Conservation (phyloP, 2,888 invertebrate species). For the Cosmorhoe ocellata region DNA sequence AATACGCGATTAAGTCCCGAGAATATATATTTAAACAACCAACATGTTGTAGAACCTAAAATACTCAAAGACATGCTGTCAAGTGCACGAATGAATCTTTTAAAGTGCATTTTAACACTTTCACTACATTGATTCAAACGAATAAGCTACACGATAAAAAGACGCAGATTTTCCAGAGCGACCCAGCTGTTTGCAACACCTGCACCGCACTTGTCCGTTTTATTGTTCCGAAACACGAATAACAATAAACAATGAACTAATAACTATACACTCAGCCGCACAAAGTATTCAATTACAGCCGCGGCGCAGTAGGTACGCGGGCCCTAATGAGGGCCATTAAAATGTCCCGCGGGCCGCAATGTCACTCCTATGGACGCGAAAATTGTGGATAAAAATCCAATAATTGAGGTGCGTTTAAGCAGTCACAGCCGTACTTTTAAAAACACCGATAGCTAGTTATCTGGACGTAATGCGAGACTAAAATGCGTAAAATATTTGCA, state of each 20-base stretch:
- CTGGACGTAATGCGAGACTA: too few relatives aligned
- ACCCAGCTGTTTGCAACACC: not conserved
- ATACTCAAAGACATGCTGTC: too few relatives aligned
- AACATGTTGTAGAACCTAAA: too few relatives aligned
- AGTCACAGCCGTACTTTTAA: not conserved
- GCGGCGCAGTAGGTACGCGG: not conserved
- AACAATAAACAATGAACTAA: conserved; percentile 18
- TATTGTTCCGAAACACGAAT: conserved; percentile 9
- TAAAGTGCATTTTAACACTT: too few relatives aligned
- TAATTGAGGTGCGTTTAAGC: conserved; percentile 12
- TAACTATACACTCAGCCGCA: conserved; percentile 9
- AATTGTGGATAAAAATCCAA: conserved; percentile 18
- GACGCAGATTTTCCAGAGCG: too few relatives aligned
- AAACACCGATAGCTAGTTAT: not conserved
- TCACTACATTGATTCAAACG: too few relatives aligned
- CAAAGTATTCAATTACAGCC: conserved; percentile 11
- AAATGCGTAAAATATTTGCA: too few relatives aligned
- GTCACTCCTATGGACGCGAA: conserved; percentile 13
- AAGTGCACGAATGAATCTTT: too few relatives aligned
- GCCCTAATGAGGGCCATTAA: conserved; percentile 18
- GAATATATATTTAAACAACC: too few relatives aligned
- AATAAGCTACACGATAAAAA: too few relatives aligned
- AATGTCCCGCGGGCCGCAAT: conserved; percentile 3
- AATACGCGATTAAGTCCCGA: too few relatives aligned
- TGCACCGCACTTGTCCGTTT: conserved; percentile 5